Percentiles rank a stretch among this genome's conserved stretches.
Evolutionary conservation across 2,888 invertebrate species (phyloP).

Genomic region (Chrysolina americana): DNA sequence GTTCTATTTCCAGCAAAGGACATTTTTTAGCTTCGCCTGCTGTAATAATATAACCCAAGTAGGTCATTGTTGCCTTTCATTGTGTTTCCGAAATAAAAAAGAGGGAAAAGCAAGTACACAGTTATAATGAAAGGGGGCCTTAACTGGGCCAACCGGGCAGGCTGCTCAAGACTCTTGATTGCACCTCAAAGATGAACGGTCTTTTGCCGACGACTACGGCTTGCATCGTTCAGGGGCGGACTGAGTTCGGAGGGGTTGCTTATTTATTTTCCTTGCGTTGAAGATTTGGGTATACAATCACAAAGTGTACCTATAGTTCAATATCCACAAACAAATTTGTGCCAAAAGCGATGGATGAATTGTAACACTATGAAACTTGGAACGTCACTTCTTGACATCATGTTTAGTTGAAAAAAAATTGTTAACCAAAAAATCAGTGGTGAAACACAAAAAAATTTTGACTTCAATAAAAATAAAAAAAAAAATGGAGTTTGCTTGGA

Average conservation of each 20-base stretch:
- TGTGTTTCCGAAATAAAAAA: constrained; percentile 23
- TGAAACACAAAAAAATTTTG: too few species aligned
- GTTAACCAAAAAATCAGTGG: too few species aligned
- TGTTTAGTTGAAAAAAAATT: too few species aligned
- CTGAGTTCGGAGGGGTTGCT: neutral
- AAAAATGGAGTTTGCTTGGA: too few species aligned
- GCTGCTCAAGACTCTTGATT: constrained; percentile 53
- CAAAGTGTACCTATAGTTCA: too few species aligned
- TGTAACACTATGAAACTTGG: too few species aligned
- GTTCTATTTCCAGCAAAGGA: constrained; percentile 8
- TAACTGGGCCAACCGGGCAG: constrained; percentile 46
- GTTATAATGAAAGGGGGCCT: constrained; percentile 51
- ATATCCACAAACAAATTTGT: too few species aligned
- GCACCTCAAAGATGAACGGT: constrained; percentile 55
- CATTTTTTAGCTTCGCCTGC: constrained; percentile 9
- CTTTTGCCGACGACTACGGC: constrained; percentile 32
- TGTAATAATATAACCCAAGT: constrained; percentile 13
- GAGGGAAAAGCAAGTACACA: constrained; percentile 48
- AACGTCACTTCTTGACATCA: too few species aligned
- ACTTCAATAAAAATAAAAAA: too few species aligned
- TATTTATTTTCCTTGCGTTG: neutral
- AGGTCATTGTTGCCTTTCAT: constrained; percentile 20
- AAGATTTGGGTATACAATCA: too few species aligned
- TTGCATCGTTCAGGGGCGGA: constrained; percentile 9
- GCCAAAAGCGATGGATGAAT: too few species aligned